Evolutionary conservation across 2,888 invertebrate species (phyloP).

Genomic region (Julus scandinavius): DNA sequence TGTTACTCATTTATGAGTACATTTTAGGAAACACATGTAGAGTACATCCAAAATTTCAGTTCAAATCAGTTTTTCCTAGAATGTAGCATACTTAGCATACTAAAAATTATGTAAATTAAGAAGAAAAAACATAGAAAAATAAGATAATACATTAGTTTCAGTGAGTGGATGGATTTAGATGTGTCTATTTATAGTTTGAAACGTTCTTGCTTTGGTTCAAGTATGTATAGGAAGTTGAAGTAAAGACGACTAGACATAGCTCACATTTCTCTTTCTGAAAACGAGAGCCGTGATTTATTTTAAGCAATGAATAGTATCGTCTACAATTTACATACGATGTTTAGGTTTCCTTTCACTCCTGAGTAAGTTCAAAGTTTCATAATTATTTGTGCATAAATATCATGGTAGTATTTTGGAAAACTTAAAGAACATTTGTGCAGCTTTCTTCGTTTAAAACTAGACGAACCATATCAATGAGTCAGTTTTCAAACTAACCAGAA

Average conservation of each 20-base stretch:
- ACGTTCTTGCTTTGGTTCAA: not conserved
- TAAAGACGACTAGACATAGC: not conserved
- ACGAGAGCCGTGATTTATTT: conserved; percentile 30
- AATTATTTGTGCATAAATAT: not conserved
- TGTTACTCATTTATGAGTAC: too few relatives aligned
- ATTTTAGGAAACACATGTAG: too few relatives aligned
- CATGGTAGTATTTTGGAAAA: not conserved
- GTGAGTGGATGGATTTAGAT: not conserved
- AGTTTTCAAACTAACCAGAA: too few relatives aligned
- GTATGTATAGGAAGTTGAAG: not conserved
- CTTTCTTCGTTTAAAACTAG: not conserved
- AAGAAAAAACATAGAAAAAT: too few relatives aligned
- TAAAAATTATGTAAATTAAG: too few relatives aligned
- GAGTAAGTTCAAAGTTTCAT: not conserved
- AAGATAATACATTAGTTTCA: too few relatives aligned
- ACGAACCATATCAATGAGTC: too few relatives aligned
- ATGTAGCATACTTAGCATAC: too few relatives aligned
- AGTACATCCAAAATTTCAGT: too few relatives aligned
- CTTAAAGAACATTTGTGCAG: not conserved
- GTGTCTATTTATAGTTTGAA: not conserved
- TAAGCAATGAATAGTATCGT: not conserved
- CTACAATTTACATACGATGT: not conserved
- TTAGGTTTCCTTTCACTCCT: not conserved
- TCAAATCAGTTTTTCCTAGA: too few relatives aligned
- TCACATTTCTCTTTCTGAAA: not conserved